Evolutionary conservation across 2,888 invertebrate species (phyloP), one percentile per base, ranked within the genome.

Genomic region (Aspidiotus rigidus): DNA sequence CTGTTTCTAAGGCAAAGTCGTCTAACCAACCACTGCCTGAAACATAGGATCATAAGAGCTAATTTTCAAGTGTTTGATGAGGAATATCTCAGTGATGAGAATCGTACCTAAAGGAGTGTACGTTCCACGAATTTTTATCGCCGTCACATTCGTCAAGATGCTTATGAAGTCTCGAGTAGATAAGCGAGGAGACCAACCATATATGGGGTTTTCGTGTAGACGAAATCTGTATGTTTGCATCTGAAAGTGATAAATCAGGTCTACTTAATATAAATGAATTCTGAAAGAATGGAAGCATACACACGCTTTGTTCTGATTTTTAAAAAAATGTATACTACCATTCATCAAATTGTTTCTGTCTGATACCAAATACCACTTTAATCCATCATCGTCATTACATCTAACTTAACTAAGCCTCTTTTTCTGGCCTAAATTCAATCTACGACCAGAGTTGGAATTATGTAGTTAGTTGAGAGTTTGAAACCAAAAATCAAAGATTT

Each of bases 131-230:
- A 99, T 93, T 79, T 91, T 94, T 59, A 99, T 88, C 0, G 94
- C 88, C 0, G 96, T 97, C 69, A 99, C 77, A 77, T 99, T 96
- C 62, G 95, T 88, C 7, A 99, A 82, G 49, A 99, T 86, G 0
- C 92, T 90, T 79, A 97, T 90, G 77, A 96, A 98, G 62, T 91
- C 91, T 67, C 89, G 84, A 2, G 95, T 85, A 7, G 89, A 85
- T 8, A 97, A 82, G 11, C 88, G 85, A 0, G 99, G 99, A 71
- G 90, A 89, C 99, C 99, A 99, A 10, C 93, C 90, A 76, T 92
- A 96, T 71, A 88, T 85, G 0, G 89, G 84, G 78, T 95, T 88
- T 77, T 99, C 97, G 77, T 98, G 93, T 10, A 99, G 81, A 7
- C 90, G 85, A 83, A 95, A 98, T 69, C 80, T 83, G 78, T 87